These are phyloP conservation scores for Myotis daubentonii DNA, from an alignment of 2,797 vertebrate genomes.

Conservation along the genomic window DNA sequence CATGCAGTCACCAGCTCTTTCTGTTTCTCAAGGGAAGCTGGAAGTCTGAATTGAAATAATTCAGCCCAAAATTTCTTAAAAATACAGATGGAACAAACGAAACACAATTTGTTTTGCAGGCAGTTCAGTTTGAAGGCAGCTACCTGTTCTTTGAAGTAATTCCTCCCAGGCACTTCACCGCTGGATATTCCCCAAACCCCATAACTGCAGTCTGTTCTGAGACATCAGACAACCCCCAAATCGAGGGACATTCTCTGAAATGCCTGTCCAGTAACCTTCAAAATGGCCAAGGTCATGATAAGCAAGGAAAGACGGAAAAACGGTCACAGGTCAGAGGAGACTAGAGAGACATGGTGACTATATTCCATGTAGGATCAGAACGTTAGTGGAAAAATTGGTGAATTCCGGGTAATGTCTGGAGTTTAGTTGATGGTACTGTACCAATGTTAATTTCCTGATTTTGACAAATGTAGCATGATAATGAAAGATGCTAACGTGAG, in stretches of 20 bases:
- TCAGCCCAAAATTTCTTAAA: not conserved
- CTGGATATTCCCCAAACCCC: not conserved
- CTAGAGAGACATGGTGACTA: not conserved
- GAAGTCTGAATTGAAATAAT: constrained; percentile 9
- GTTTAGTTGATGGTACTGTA: not conserved
- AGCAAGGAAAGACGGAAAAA: not conserved
- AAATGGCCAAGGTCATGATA: not conserved
- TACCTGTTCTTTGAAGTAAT: not conserved
- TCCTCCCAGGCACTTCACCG: not conserved
- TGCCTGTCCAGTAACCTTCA: not conserved
- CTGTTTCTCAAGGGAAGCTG: not conserved
- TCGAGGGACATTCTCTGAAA: not conserved
- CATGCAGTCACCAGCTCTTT: not conserved
- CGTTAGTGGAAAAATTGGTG: not conserved
- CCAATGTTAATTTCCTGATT: not conserved
- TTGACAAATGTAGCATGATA: not conserved
- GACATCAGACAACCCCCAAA: not conserved
- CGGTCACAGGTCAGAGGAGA: not conserved
- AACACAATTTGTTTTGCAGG: not conserved
- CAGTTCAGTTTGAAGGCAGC: not conserved
- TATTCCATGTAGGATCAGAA: not conserved
- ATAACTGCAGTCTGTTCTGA: not conserved
- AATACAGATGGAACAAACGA: not conserved
- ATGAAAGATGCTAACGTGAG: not conserved
- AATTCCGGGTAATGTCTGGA: not conserved